Evolutionary conservation across 2,113 vertebrate genomes (phyloP).

Genomic region (Rattus norvegicus): DNA sequence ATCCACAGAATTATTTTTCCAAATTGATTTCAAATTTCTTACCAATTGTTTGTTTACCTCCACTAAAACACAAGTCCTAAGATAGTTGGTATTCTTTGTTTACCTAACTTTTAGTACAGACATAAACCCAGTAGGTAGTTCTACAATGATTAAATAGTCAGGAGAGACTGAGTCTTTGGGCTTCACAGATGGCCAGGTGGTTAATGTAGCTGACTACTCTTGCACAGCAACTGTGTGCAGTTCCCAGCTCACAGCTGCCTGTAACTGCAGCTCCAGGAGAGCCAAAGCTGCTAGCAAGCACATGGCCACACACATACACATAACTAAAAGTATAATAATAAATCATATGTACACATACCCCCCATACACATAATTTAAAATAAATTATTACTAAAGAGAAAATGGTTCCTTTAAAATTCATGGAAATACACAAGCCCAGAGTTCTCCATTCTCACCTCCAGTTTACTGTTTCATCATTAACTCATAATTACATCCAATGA

Average conservation of each 20-base stretch:
- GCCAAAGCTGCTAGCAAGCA: not conserved
- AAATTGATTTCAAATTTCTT: not conserved
- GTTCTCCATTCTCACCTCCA: slow-evolving; percentile 63
- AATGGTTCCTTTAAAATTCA: slow-evolving; percentile 49
- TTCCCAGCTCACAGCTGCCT: not conserved
- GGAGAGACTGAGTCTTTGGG: slow-evolving; percentile 29
- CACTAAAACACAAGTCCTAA: slow-evolving; percentile 30
- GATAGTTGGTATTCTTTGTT: slow-evolving; percentile 7
- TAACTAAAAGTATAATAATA: not conserved
- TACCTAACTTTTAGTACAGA: slow-evolving; percentile 42
- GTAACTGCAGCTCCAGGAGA: not conserved
- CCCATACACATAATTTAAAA: not conserved
- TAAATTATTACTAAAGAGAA: not conserved
- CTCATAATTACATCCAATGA: slow-evolving; percentile 68
- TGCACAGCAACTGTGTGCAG: not conserved
- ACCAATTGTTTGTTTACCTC: not conserved
- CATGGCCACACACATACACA: not conserved
- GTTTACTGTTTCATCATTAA: slow-evolving; percentile 78
- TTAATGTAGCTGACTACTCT: not conserved
- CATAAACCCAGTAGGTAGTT: slow-evolving; percentile 36
- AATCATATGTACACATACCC: not conserved
- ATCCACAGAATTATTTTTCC: not conserved
- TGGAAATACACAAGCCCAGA: slow-evolving; percentile 37
- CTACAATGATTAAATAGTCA: not conserved
- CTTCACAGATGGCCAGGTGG: not conserved